phyloP scores from a whole-genome alignment of 2,113 vertebrate species.

The Pteropus alecto region DNA sequence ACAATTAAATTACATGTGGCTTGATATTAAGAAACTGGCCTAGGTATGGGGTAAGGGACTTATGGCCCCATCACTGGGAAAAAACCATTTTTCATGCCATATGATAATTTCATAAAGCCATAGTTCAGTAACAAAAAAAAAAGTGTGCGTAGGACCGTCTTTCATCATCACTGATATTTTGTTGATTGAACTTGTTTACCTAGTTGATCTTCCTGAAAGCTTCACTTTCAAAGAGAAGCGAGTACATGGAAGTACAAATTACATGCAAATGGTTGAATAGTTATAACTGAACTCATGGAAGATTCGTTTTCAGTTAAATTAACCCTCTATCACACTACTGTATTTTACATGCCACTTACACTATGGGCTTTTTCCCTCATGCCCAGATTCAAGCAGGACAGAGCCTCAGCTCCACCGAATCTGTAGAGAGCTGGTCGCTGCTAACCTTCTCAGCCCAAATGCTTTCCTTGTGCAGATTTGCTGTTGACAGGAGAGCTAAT shows the following conservation, averaged over 20 bases:
- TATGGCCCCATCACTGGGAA: background rate
- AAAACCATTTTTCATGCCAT: background rate
- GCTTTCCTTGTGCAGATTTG: background rate
- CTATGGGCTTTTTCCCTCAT: background rate
- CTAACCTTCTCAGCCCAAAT: background rate
- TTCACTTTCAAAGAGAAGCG: slow-evolving; percentile 8
- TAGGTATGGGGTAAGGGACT: background rate
- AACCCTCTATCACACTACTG: background rate
- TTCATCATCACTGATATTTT: background rate
- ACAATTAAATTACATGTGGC: background rate
- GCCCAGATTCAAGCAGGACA: background rate
- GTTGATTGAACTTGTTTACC: background rate
- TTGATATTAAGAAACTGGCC: background rate
- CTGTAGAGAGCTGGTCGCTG: background rate
- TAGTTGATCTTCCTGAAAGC: background rate
- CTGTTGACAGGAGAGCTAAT: background rate
- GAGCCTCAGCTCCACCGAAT: background rate
- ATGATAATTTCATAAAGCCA: background rate
- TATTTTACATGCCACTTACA: background rate
- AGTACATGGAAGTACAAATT: background rate
- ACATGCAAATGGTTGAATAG: background rate
- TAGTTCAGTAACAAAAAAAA: background rate
- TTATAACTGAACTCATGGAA: background rate
- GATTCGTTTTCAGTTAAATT: background rate
- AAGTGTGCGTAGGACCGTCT: background rate